phyloP scores from a whole-genome alignment of 2,113 vertebrate genomes.

The Brachirus orientalis region DNA sequence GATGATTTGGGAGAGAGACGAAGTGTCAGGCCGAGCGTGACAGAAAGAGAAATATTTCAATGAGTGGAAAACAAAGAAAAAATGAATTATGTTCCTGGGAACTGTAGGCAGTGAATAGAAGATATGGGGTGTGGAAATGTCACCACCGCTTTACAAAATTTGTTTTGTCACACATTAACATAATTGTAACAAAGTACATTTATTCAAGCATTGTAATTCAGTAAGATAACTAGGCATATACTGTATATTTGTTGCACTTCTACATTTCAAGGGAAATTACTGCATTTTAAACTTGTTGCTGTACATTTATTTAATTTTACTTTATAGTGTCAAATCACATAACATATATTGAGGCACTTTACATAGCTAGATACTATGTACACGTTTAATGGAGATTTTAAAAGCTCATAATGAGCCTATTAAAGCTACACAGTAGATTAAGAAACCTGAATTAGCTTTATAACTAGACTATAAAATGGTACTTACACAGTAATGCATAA shows the following conservation, averaged over 20 bases:
- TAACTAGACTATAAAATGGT: too few species aligned
- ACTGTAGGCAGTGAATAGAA: slow-evolving; percentile 27
- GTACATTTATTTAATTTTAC: too few species aligned
- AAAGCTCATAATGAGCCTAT: neutral
- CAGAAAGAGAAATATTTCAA: slow-evolving; percentile 51
- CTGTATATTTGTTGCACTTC: too few species aligned
- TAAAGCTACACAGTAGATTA: neutral
- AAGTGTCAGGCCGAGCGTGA: slow-evolving; percentile 39
- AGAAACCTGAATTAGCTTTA: neutral
- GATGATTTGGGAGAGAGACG: slow-evolving; percentile 62
- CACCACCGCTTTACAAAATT: neutral
- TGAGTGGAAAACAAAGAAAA: slow-evolving; percentile 54
- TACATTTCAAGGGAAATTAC: neutral
- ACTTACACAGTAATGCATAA: neutral
- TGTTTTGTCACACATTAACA: neutral
- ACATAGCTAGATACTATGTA: too few species aligned
- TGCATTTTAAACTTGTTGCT: neutral
- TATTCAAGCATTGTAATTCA: neutral
- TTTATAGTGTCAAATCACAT: too few species aligned
- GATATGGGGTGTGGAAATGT: slow-evolving; percentile 31
- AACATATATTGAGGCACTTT: too few species aligned
- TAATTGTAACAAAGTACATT: neutral
- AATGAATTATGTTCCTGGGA: slow-evolving; percentile 47
- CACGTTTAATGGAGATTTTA: neutral
- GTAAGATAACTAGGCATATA: too few species aligned